Conservation (phyloP, 2,888 invertebrate genomes). For the Dichetophora obliterata region DNA sequence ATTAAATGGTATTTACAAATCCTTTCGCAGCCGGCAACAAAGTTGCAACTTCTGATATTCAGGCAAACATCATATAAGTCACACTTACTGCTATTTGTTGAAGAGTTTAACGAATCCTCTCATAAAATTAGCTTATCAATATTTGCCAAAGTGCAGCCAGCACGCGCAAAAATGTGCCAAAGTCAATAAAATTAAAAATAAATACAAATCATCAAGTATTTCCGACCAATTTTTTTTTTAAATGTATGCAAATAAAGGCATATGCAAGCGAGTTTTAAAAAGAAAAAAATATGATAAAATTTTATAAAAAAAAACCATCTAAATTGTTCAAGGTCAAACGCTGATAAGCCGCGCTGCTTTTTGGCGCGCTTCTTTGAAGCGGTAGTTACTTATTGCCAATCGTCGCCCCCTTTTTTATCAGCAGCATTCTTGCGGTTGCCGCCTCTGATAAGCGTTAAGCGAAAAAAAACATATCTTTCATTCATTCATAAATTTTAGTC, state of each 20-base stretch:
- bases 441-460: background rate
- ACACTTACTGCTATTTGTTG: too few species aligned
- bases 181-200: background rate
- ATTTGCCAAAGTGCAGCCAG: background rate
- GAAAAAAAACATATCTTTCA: too few species aligned
- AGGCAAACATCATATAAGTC: too few species aligned
- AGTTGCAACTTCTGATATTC: too few species aligned
- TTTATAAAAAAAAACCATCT: too few species aligned
- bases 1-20: too few species aligned
- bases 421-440: background rate
- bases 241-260: too few species aligned
- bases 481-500: slow-evolving; percentile 1
- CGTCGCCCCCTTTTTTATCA: slow-evolving; percentile 1
- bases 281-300: too few species aligned
- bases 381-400: background rate
- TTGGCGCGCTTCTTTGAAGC: background rate
- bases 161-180: slow-evolving; percentile 14
- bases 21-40: too few species aligned
- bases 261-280: too few species aligned
- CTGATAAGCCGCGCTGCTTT: background rate
- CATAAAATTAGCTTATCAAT: background rate
- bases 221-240: too few species aligned
- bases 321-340: background rate
- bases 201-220: background rate
- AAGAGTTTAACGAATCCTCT: background rate